These are phyloP conservation scores for Oreochromis niloticus DNA, from an alignment of 2,113 vertebrate species.

Conservation along the genomic window DNA sequence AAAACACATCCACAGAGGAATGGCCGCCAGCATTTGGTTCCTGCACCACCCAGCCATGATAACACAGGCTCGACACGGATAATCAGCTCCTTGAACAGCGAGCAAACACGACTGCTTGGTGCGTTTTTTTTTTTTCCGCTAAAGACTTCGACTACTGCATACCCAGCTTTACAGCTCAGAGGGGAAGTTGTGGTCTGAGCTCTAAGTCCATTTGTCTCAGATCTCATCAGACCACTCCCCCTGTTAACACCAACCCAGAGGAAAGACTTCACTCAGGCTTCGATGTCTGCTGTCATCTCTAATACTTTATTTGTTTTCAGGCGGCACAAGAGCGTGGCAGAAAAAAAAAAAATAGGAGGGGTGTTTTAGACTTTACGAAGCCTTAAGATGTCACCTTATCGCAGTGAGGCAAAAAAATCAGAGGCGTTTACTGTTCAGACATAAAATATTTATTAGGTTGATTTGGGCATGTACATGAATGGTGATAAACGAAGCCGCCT, in stretches of 20 bases:
- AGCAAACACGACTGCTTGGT: neutral
- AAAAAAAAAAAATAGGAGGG: neutral
- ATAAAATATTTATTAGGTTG: slow-evolving; percentile 70
- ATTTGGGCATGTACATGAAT: slow-evolving; percentile 50
- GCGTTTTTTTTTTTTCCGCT: neutral
- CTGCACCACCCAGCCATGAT: slow-evolving; percentile 11
- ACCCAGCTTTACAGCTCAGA: slow-evolving; percentile 4
- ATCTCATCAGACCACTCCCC: slow-evolving; percentile 63
- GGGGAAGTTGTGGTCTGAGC: slow-evolving; percentile 75
- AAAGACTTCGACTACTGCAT: neutral
- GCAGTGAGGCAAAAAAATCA: neutral
- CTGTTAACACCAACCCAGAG: slow-evolving; percentile 20
- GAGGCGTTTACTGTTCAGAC: neutral
- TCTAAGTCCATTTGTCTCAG: slow-evolving; percentile 55
- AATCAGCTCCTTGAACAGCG: neutral
- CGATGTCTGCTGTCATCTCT: neutral
- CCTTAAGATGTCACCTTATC: accelerated
- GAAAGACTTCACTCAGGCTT: neutral
- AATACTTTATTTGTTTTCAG: neutral
- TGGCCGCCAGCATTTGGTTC: slow-evolving; percentile 1
- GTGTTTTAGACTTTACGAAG: neutral
- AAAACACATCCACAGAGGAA: slow-evolving; percentile 62
- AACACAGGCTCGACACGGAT: neutral
- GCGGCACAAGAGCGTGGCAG: neutral
- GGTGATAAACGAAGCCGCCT: neutral